phyloP scores from a whole-genome alignment of 2,113 vertebrate genomes.

The Callipepla californica region DNA sequence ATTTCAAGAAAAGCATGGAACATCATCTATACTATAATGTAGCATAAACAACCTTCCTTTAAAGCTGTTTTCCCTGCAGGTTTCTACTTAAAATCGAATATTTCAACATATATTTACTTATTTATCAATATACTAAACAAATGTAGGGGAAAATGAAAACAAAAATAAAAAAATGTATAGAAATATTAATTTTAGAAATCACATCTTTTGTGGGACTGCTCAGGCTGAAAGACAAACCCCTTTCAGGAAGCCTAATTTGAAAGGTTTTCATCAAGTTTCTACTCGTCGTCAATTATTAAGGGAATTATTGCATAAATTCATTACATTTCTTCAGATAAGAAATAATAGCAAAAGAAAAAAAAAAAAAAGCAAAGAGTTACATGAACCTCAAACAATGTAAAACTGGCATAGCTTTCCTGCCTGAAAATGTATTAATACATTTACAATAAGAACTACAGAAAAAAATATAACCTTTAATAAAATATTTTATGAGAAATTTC shows the following conservation, averaged over 20 bases:
- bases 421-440: background rate
- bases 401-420: background rate
- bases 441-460: background rate
- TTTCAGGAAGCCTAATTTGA: background rate
- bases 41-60: background rate
- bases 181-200: background rate
- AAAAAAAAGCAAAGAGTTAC: background rate
- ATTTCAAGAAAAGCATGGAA: background rate
- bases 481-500: background rate
- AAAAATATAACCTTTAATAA: background rate
- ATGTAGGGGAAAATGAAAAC: background rate
- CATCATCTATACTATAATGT: background rate
- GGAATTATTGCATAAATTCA: background rate
- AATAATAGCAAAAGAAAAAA: background rate
- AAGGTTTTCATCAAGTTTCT: background rate
- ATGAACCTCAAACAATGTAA: background rate
- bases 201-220: background rate
- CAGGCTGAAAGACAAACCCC: background rate
- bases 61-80: background rate
- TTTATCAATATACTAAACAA: background rate
- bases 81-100: constrained; percentile 17
- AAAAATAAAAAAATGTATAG: background rate
- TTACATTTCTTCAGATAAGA: background rate
- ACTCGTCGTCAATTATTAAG: constrained; percentile 1
- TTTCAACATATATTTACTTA: background rate